Percentiles rank a stretch among this genome's conserved stretches.
phyloP scores from a whole-genome alignment of 2,113 vertebrate species.

The Sus scrofa region DNA sequence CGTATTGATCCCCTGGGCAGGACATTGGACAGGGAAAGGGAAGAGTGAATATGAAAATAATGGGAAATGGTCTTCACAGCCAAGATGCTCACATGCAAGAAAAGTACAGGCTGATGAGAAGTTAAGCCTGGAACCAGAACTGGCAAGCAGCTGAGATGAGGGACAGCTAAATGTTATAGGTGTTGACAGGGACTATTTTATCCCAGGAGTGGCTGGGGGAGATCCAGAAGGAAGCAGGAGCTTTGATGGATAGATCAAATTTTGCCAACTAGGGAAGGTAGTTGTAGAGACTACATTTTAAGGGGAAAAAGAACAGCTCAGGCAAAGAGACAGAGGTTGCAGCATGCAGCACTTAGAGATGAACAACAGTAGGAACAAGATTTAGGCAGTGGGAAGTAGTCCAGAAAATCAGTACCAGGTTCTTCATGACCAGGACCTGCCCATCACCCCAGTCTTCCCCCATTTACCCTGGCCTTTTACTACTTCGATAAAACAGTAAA shows the following conservation, averaged over 20 bases:
- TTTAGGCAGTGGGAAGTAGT: accelerated
- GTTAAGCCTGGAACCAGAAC: neutral
- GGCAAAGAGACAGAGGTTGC: accelerated
- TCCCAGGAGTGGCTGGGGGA: no score
- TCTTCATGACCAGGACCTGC: neutral
- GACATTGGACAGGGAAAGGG: neutral
- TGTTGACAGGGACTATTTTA: neutral
- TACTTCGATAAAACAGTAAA: constrained; percentile 14
- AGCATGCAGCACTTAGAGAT: accelerated
- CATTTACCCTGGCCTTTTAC: neutral
- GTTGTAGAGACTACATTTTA: neutral
- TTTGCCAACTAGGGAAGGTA: neutral
- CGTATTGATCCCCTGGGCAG: neutral
- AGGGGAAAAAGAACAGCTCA: neutral
- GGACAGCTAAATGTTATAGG: neutral
- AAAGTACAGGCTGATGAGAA: neutral
- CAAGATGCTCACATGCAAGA: neutral
- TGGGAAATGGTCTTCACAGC: accelerated
- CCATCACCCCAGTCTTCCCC: neutral
- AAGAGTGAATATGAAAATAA: no score
- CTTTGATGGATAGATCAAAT: neutral
- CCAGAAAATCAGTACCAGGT: neutral
- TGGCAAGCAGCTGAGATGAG: neutral
- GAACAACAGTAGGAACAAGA: neutral
- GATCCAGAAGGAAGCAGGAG: neutral